These are phyloP conservation scores for Formica selysi DNA, from an alignment of 1,140 invertebrate species.

Conservation along the genomic window DNA sequence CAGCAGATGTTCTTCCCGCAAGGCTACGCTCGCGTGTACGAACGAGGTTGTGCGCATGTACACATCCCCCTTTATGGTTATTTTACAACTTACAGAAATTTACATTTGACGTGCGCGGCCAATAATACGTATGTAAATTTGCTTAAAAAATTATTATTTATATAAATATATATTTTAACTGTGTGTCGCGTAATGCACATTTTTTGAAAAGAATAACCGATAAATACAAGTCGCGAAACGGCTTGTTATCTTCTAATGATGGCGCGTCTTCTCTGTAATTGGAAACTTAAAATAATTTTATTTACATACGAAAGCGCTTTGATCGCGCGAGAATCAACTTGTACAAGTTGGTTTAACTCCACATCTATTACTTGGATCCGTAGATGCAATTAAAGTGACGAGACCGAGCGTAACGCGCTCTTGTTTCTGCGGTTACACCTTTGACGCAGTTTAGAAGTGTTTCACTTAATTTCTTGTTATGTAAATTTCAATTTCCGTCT, in stretches of 20 bases:
- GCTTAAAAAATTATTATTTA: background rate
- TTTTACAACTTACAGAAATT: conserved; percentile 60
- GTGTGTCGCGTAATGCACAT: background rate
- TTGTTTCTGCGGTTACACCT: conserved; percentile 24
- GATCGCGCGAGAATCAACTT: conserved; percentile 49
- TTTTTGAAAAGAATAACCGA: background rate
- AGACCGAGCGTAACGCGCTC: background rate
- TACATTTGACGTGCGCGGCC: background rate
- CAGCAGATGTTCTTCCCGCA: conserved; percentile 76
- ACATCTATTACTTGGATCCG: conserved; percentile 45
- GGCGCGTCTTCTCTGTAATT: conserved; percentile 24
- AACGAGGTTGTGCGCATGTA: conserved; percentile 51
- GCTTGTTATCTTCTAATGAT: conserved; percentile 3
- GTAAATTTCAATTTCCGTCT: conserved; percentile 3
- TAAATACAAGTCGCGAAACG: background rate
- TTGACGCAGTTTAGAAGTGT: conserved; percentile 12
- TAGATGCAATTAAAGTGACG: conserved; percentile 44
- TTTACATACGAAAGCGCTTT: conserved; percentile 58
- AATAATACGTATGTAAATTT: background rate
- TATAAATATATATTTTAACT: conserved; percentile 18
- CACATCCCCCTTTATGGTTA: conserved; percentile 31
- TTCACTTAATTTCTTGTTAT: conserved; percentile 29
- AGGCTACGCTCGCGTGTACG: conserved; percentile 54
- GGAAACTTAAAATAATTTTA: conserved; percentile 47
- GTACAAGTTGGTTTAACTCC: conserved; percentile 43